Base-by-base conservation (phyloP, 2,113 vertebrate species). In the Columba livia region DNA sequence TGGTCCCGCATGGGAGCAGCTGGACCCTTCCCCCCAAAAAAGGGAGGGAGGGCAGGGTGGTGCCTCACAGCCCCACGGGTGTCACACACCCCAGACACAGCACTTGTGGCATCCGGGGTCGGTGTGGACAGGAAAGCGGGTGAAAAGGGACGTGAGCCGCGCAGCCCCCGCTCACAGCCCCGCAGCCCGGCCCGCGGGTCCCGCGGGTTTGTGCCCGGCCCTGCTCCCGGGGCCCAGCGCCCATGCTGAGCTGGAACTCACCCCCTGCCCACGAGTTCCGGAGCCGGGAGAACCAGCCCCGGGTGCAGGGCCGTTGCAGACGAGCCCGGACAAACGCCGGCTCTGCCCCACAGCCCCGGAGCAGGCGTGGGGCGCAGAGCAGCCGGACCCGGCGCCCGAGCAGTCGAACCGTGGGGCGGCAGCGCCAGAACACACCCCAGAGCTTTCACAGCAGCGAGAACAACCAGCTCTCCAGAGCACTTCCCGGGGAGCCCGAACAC, bases 1-100 rank as follows among this genome's bases (percentile, higher is more conserved):
- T 0, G 2, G 11, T 66, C 48, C 34, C 0, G 0, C 16, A 3
- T 0, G 17, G 36, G 25, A 44, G 12, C 2, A 0, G 53, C 6
- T 47, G 21, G 65, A 31, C 11, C 12, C 11, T 31, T 16, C 26
- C 17, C 21, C 19, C 8, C 0, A 0, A 3, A 7, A 21, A n/a
- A 21, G 11, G 32, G 8, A 42, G 11, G 25, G 56, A 24, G 26
- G 12, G 67, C 23, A 2, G 29, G 26, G 58, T 19, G 51, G 51
- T 4, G 51, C 50, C 24, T 15, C 48, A 11, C 58, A 34, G 50
- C 40, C 2, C 9, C 32, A 7, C 4, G 72, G 51, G 92, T 72
- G 82, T n/a, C 8, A 9, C 34, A 12, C 10, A 0, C 5, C n/a
- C 51, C 0, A 0, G 24, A 15, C n/a, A 11, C 4, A 4, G 58